Conservation (phyloP, 2,888 invertebrate species). For the Apodemia mormo region DNA sequence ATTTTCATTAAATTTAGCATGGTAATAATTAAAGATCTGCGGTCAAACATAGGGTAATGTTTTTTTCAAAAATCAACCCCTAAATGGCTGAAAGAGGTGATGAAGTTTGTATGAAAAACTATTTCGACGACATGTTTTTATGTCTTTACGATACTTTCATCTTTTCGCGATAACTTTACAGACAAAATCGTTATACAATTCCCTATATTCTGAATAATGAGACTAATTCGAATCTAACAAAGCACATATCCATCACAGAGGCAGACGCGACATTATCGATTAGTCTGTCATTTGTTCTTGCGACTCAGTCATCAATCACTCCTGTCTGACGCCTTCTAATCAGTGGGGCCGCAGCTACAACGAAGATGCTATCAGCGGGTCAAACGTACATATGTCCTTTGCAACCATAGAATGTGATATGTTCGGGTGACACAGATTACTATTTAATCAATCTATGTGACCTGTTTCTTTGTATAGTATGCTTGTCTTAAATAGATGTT, state of each 20-base stretch:
- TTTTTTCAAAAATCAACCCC: too few relatives aligned
- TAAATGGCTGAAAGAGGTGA: too few relatives aligned
- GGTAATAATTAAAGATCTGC: too few relatives aligned
- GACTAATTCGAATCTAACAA: slow-evolving; percentile 17
- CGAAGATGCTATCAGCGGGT: slow-evolving; percentile 9
- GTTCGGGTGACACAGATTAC: neutral
- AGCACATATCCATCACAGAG: slow-evolving; percentile 26
- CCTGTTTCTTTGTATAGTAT: neutral
- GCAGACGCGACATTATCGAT: slow-evolving; percentile 35
- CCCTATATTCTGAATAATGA: neutral
- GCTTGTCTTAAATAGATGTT: neutral
- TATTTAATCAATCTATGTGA: neutral
- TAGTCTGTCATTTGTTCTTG: slow-evolving; percentile 35
- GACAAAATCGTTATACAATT: too few relatives aligned
- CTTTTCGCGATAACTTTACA: too few relatives aligned
- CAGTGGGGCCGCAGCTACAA: slow-evolving; percentile 21
- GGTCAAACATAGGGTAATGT: too few relatives aligned
- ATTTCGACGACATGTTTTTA: too few relatives aligned
- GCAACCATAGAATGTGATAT: neutral
- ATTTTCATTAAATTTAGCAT: too few relatives aligned
- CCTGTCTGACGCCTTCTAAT: slow-evolving; percentile 21
- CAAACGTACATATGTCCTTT: slow-evolving; percentile 9
- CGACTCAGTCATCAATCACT: slow-evolving; percentile 35
- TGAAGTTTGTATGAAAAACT: too few relatives aligned
- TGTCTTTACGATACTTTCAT: too few relatives aligned